Evolutionary conservation across 2,888 invertebrate species (phyloP).

Genomic region (Antheraea yamamai): DNA sequence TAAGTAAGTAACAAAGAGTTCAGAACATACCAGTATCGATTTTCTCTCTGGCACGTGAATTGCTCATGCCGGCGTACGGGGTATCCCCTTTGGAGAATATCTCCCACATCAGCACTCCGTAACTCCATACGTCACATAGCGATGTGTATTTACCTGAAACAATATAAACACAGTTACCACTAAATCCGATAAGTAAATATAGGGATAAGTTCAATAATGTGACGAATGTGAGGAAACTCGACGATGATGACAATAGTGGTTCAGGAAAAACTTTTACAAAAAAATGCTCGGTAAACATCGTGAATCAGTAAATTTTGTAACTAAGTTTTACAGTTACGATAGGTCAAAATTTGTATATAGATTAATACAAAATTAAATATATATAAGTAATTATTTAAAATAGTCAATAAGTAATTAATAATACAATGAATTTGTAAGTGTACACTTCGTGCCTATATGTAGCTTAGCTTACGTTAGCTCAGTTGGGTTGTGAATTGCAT

Average conservation of each 20-base stretch:
- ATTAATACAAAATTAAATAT: no score
- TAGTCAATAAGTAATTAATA: no score
- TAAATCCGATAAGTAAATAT: neutral
- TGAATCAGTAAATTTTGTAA: no score
- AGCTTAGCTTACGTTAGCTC: no score
- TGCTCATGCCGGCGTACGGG: slow-evolving; percentile 96
- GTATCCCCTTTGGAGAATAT: slow-evolving; percentile 96
- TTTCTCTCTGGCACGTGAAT: slow-evolving; percentile 95
- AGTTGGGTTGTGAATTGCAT: no score
- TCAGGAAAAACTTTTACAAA: neutral
- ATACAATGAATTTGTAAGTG: no score
- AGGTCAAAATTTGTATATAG: no score
- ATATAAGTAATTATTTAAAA: no score
- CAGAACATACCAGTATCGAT: slow-evolving; percentile 91
- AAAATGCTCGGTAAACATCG: no score
- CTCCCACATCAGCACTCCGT: slow-evolving; percentile 97
- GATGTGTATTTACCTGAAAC: slow-evolving; percentile 94
- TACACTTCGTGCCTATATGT: no score
- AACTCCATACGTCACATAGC: slow-evolving; percentile 98
- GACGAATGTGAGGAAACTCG: neutral
- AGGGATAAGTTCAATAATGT: neutral
- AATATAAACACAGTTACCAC: neutral
- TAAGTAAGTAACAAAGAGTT: neutral
- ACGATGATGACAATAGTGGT: neutral
- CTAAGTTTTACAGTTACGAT: no score